Conservation (phyloP, 2,797 vertebrate genomes). For the Spizella passerina region DNA sequence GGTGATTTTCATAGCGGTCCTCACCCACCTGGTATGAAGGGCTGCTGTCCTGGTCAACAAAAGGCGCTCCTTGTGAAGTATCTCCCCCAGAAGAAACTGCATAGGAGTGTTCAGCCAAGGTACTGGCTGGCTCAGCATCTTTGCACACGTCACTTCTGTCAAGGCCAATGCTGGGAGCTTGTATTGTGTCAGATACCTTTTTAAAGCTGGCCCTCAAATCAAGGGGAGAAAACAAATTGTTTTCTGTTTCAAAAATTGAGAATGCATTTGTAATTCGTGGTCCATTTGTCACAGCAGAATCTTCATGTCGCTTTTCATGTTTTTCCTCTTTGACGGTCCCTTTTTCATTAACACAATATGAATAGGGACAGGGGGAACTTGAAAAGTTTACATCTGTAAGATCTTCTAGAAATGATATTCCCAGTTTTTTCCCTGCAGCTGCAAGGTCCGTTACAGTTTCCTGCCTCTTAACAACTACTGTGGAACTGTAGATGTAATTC, state of each 20-base stretch:
- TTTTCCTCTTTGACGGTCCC: constrained; percentile 84
- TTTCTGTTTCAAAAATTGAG: constrained; percentile 93
- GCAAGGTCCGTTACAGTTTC: constrained; percentile 87
- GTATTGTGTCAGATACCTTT: constrained; percentile 80
- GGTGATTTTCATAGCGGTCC: constrained; percentile 48
- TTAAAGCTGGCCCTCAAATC: constrained; percentile 83
- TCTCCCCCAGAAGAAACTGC: constrained; percentile 84
- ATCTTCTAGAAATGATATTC: constrained; percentile 96
- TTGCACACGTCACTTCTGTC: constrained; percentile 68
- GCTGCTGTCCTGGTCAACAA: constrained; percentile 11
- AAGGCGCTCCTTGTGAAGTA: constrained; percentile 64
- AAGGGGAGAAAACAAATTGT: constrained; percentile 89
- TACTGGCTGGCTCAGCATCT: constrained; percentile 84
- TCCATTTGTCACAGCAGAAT: constrained; percentile 85
- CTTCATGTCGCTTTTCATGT: constrained; percentile 82
- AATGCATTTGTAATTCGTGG: constrained; percentile 98
- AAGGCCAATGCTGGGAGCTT: constrained; percentile 69
- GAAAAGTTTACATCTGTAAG: constrained; percentile 80
- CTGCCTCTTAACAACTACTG: constrained; percentile 82
- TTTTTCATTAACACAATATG: constrained; percentile 77
- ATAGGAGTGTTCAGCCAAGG: constrained; percentile 94
- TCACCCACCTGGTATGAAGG: constrained; percentile 31
- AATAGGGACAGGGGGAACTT: constrained; percentile 68
- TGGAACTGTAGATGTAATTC: constrained; percentile 97
- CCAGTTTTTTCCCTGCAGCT: constrained; percentile 93